Evolutionary conservation across 2,888 invertebrate species (phyloP).

Genomic region (Lasioglossum zephyrum): DNA sequence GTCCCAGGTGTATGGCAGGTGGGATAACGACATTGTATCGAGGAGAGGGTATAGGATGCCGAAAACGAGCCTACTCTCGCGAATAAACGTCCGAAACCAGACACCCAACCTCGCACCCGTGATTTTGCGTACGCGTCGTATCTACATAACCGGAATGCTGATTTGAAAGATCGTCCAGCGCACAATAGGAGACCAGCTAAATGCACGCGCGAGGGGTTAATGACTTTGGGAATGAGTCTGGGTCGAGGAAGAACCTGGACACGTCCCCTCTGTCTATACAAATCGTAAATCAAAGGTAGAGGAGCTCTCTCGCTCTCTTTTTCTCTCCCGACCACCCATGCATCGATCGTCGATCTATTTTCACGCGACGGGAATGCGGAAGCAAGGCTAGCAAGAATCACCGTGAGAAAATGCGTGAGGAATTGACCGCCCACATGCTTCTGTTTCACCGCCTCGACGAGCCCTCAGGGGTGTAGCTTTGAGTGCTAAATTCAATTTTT

Average conservation of each 20-base stretch:
- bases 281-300: background rate
- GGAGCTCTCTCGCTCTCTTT: background rate
- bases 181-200: constrained; percentile 43
- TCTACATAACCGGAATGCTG: constrained; percentile 50
- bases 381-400: constrained; percentile 1
- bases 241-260: background rate
- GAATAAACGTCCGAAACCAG: background rate
- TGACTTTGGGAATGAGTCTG: constrained; percentile 27
- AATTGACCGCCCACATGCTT: background rate
- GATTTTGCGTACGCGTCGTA: constrained; percentile 11
- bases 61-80: background rate
- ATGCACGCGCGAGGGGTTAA: constrained; percentile 37
- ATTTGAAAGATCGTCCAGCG: constrained; percentile 39
- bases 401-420: constrained; percentile 44
- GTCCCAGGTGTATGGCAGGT: background rate
- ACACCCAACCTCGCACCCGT: background rate
- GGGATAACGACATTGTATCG: background rate
- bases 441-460: background rate
- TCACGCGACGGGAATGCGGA: background rate
- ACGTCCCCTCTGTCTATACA: constrained; percentile 1
- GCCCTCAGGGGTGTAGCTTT: background rate
- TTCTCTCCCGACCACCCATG: background rate
- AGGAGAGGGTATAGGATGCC: background rate
- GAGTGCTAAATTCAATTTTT: no score
- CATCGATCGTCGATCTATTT: background rate